Evolutionary conservation across 2,888 invertebrate genomes (phyloP), one percentile per base, ranked within the genome.

Genomic region (Calliphora vomitoria): DNA sequence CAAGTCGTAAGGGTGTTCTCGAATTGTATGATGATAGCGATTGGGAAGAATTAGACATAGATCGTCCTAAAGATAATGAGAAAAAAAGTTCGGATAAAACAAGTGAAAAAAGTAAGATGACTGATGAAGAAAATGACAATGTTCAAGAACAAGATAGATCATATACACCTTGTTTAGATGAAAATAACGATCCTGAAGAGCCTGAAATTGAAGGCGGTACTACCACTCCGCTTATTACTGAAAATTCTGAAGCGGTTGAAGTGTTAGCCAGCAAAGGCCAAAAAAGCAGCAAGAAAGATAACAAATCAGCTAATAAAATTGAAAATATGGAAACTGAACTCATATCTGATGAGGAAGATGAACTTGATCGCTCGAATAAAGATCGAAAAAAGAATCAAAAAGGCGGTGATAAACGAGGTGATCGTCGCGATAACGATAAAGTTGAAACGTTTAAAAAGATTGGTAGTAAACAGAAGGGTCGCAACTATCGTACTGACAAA

Each of bases 401-500:
- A 31, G 88, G 88, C 35, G 86, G 84, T 20, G 89, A 85, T n/a
- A 90, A 89, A 81, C 88, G 90, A 6, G 88, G 68, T 4, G 92
- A 90, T 8, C 92, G 90, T 25, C 91, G 90, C 4, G 89, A 88
- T 62, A 91, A 92, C 20, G 71, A 60, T 20, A 95, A 94, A 85
- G 95, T 95, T 68, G 95, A 95, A 91, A 89, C 91, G 0, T 98
- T 98, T 94, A 98, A 97, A 91, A 97, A 97, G 92, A 94, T 97
- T 13, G 96, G 96, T 64, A 97, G 96, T 92, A 96, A 94, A 89
- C 96, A 95, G 25, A 97, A 96, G 92, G 97, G 96, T 90, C 94
- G 97, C 86, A 97, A 96, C 91, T 98, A 98, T 91, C 95, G 97
- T 8, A 96, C 97, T 3, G 96, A 96, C 69, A 96, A 95, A 81